Evolutionary conservation across 1,140 invertebrate genomes (phyloP), one percentile per base, ranked within the genome.

Genomic region (Nixonia krombeini): DNA sequence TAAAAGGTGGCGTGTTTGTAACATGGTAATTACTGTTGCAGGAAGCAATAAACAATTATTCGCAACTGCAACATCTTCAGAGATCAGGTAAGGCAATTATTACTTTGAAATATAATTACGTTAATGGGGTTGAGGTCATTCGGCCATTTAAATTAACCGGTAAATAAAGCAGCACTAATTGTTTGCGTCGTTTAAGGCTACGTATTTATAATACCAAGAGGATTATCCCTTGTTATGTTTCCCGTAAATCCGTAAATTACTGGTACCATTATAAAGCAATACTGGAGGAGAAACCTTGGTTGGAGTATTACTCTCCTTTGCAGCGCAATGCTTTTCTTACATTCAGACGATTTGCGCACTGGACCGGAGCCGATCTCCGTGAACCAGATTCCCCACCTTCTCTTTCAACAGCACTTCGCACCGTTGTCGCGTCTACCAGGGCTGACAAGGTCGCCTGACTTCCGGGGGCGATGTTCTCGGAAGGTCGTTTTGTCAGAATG

Each of bases 391-490:
- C 40, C 46, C 35, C 37, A 52, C 67, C 44, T 65, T 59, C 53
- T 21, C 57, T 51, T 65, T 74, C 46, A 49, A 58, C 53, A 31
- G 26, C n/a, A n/a, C 15, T 16, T 29, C 13, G 21, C 41, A n/a
- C n/a, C n/a, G n/a, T n/a, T 26, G 7, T 35, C 23, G 15, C 15
- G 10, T 29, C 31, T 17, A 28, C 42, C 31, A 0, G 15, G 15
- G 41, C 28, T 38, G 35, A 21, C 67, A 73, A 74, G 74, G 67
- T 52, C 74, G 41, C 13, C 8, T 6, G 10, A 58, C 52, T 76
- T 76, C 72, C 73, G 65, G 66, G 63, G 35, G 42, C 51, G 47
- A 64, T 8, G 61, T 50, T 46, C 66, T 41, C 10, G 50, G 58
- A 45, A 70, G 70, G 70, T 59, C 55, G 10, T 6, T 21, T 52